Evolutionary conservation across 1,140 invertebrate genomes (phyloP).

Genomic region (Dryas iulia): DNA sequence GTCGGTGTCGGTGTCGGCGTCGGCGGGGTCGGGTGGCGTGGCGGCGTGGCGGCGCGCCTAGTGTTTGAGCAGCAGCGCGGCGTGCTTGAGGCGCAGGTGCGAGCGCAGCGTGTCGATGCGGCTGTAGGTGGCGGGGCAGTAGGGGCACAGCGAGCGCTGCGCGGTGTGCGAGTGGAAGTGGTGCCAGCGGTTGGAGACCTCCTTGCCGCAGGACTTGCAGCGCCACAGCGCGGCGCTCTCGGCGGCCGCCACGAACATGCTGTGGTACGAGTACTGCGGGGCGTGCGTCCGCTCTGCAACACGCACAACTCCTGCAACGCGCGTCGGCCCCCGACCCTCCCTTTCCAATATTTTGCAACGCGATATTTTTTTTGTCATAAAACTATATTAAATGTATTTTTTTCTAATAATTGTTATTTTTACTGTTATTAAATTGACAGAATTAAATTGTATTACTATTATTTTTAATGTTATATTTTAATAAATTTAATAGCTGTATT

Average conservation of each 20-base stretch:
- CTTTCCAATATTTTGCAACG: slow-evolving; percentile 20
- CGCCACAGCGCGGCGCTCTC: slow-evolving; percentile 86
- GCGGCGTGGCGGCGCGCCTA: slow-evolving; percentile 34
- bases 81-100: slow-evolving; percentile 88
- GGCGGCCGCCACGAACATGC: slow-evolving; percentile 88
- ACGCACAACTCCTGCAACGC: slow-evolving; percentile 5
- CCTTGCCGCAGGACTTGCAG: slow-evolving; percentile 90
- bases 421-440: neutral
- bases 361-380: slow-evolving; percentile 4
- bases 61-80: slow-evolving; percentile 81
- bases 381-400: too few relatives aligned
- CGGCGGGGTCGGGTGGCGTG: slow-evolving; percentile 1
- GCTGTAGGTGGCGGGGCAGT: slow-evolving; percentile 92
- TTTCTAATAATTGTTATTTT: neutral
- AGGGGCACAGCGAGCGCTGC: slow-evolving; percentile 89
- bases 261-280: slow-evolving; percentile 86
- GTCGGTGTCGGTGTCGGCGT: neutral
- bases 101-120: slow-evolving; percentile 90
- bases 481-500: neutral
- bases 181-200: slow-evolving; percentile 93
- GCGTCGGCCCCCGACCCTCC: neutral
- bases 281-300: slow-evolving; percentile 59
- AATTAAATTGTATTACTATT: neutral
- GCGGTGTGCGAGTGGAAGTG: slow-evolving; percentile 91
- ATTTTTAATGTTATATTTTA: neutral